These are phyloP conservation scores for Diarsia dahlii DNA, from an alignment of 2,888 invertebrate species.

Conservation along the genomic window DNA sequence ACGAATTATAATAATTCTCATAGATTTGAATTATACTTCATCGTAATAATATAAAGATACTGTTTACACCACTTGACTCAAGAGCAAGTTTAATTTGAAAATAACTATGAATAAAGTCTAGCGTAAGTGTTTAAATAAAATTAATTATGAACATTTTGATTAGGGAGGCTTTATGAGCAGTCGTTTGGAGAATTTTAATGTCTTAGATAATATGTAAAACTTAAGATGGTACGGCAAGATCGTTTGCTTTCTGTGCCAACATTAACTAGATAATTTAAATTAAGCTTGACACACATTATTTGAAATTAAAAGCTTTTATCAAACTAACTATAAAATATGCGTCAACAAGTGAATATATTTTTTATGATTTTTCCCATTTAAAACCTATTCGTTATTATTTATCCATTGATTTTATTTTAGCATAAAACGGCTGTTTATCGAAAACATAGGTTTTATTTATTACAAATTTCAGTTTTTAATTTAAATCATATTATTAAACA, in stretches of 20 bases:
- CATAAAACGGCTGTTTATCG: neutral
- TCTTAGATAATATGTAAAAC: slow-evolving; percentile 21
- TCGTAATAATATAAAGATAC: neutral
- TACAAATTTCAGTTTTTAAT: neutral
- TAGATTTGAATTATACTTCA: neutral
- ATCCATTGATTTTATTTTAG: neutral
- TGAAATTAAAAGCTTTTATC: neutral
- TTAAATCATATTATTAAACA: neutral
- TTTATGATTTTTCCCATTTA: neutral
- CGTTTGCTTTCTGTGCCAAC: neutral
- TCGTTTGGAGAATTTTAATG: slow-evolving; percentile 3
- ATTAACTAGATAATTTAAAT: neutral
- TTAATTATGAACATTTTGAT: slow-evolving; percentile 27
- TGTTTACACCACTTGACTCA: neutral
- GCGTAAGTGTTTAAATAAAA: no score
- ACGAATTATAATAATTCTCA: neutral
- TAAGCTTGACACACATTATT: neutral
- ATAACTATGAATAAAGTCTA: neutral
- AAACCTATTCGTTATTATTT: neutral
- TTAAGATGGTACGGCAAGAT: neutral
- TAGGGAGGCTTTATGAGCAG: slow-evolving; percentile 8
- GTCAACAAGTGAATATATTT: neutral
- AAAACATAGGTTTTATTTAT: neutral
- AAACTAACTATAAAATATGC: neutral
- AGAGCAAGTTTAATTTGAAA: slow-evolving; percentile 20